These are phyloP conservation scores for Thymelicus lineola DNA, from an alignment of 2,888 invertebrate genomes.

Conservation along the genomic window DNA sequence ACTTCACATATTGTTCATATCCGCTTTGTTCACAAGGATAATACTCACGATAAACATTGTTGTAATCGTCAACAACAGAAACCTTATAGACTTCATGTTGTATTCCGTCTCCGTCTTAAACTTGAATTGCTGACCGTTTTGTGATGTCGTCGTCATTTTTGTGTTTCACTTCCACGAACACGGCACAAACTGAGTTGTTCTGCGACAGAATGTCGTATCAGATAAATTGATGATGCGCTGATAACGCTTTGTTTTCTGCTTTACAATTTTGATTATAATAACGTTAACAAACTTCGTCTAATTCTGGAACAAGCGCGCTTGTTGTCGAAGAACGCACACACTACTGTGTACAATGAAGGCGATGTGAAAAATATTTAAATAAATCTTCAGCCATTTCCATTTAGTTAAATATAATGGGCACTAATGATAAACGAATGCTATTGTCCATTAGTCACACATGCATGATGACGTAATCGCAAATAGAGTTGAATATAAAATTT, in stretches of 20 bases:
- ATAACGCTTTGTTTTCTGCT: conserved; percentile 51
- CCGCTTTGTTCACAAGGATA: conserved; percentile 7
- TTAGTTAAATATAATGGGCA: conserved; percentile 14
- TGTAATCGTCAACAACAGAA: conserved; percentile 75
- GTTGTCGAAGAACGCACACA: neutral
- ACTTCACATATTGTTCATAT: neutral
- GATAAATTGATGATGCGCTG: conserved; percentile 53
- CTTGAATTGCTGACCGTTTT: conserved; percentile 59
- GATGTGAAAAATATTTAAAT: neutral
- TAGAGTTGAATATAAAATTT: neutral
- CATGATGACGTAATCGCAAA: conserved; percentile 15
- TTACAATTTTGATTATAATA: conserved; percentile 31
- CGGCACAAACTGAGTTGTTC: conserved; percentile 26
- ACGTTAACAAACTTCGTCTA: neutral
- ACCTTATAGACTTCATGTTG: conserved; percentile 78
- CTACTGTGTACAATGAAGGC: neutral
- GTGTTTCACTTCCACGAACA: conserved; percentile 25
- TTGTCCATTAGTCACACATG: conserved; percentile 30
- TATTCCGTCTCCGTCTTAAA: conserved; percentile 75
- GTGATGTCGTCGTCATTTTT: conserved; percentile 48
- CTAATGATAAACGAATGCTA: conserved; percentile 32
- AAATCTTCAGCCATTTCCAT: conserved; percentile 1
- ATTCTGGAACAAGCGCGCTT: conserved; percentile 20
- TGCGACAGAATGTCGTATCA: conserved; percentile 34
- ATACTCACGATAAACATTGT: conserved; percentile 78